These are phyloP conservation scores for Ceraclea dissimilis DNA, from an alignment of 2,888 invertebrate species.

Conservation along the genomic window DNA sequence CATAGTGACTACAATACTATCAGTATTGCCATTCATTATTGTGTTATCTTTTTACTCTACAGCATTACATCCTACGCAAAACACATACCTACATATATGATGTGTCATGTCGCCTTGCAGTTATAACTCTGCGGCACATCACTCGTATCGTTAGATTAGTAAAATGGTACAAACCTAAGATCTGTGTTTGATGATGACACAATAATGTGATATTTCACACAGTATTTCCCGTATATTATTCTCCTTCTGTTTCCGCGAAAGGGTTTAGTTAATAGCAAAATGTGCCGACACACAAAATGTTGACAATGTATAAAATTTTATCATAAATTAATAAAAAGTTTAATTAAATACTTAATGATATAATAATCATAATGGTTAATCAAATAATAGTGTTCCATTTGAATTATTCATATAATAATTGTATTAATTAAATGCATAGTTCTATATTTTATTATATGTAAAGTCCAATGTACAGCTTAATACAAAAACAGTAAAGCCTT, in stretches of 20 bases:
- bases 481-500: not conserved
- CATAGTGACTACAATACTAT: no score
- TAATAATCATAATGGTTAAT: conserved; percentile 10
- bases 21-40: no score
- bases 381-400: conserved; percentile 25
- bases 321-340: conserved; percentile 6
- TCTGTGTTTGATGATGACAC: no score
- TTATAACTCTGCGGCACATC: no score
- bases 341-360: no score
- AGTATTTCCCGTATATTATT: no score
- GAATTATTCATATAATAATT: conserved; percentile 6
- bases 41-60: no score
- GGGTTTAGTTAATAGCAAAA: conserved; percentile 2
- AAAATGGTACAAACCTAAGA: no score
- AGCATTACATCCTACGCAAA: not conserved
- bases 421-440: not conserved
- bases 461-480: not conserved
- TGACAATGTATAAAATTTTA: conserved; percentile 25
- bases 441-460: conserved; percentile 1
- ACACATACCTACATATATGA: no score
- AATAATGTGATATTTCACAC: no score
- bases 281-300: conserved; percentile 22
- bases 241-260: not conserved
- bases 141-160: no score
- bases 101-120: no score